Evolutionary conservation across 1,140 invertebrate species (phyloP), one percentile per base, ranked within the genome.

Genomic region (Liolophura sinensis): DNA sequence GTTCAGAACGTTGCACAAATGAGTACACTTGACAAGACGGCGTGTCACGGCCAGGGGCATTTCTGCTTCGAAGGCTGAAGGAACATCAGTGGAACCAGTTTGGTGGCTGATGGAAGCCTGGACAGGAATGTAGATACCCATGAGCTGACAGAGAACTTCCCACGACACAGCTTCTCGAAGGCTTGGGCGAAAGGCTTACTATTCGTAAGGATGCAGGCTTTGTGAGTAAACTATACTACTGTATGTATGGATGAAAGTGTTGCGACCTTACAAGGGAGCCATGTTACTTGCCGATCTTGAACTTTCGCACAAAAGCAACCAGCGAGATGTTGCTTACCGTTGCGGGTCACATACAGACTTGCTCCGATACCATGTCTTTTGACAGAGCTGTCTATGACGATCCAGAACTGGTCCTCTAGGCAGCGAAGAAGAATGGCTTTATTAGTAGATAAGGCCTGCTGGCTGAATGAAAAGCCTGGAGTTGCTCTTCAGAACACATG

Each of bases 221-320:
- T 3, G 18, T 60, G 48, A 22, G 48, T 48, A 5, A 62, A 70
- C 27, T 74, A 67, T 9, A 72, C 62, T 12, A n/a, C n/a, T n/a
- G n/a, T n/a, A 71, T 69, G 25, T 52, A 69, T 22, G 72, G 63
- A 55, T 61, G 65, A 63, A 65, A 70, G 55, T 72, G 67, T 60
- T 74, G 67, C 71, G 22, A 75, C 52, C 48, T 73, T 68, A 60
- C 71, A 74, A n/a, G 68, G 68, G 54, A 74, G 16, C 71, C 73
- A 73, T 15, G 50, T 64, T 18, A 46, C n/a, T n/a, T 70, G 68
- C 14, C 59, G 65, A 46, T 70, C 63, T 12, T 62, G 22, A 7
- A 65, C 57, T 58, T 70, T 68, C 3, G 62, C 62, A 51, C 68
- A 65, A 20, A 73, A 73, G 46, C 68, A 73, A 11, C 62, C 65